Evolutionary conservation across 2,888 invertebrate species (phyloP).

Genomic region (Drosophila infuscata): DNA sequence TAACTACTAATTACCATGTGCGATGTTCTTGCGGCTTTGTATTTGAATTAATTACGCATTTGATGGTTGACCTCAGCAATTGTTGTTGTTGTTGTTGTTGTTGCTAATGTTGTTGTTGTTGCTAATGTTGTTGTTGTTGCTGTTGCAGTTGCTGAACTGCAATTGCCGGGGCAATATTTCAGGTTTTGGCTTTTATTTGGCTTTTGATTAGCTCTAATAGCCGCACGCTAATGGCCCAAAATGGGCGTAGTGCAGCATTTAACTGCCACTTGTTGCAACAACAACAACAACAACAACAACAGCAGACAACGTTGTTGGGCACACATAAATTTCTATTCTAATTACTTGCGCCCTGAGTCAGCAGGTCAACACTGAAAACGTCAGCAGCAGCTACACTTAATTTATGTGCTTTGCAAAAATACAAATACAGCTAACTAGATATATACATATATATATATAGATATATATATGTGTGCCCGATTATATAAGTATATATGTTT

Average conservation of each 20-base stretch:
- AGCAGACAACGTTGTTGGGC: slow-evolving; percentile 12
- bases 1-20: slow-evolving; percentile 52
- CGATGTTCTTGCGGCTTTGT: slow-evolving; percentile 58
- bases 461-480: background rate
- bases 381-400: slow-evolving; percentile 49
- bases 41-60: slow-evolving; percentile 76
- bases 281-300: slow-evolving; percentile 31
- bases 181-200: slow-evolving; percentile 67
- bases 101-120: slow-evolving; percentile 10
- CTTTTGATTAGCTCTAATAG: slow-evolving; percentile 79
- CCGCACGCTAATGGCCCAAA: slow-evolving; percentile 39
- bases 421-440: background rate
- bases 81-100: slow-evolving; percentile 29
- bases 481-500: slow-evolving; percentile 3
- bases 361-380: slow-evolving; percentile 38
- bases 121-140: slow-evolving; percentile 20
- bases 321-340: slow-evolving; percentile 72
- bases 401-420: slow-evolving; percentile 62
- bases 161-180: slow-evolving; percentile 50
- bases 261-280: slow-evolving; percentile 59
- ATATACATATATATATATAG: slow-evolving; percentile 17
- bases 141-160: slow-evolving; percentile 21
- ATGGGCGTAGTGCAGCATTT: slow-evolving; percentile 22
- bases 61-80: slow-evolving; percentile 57
- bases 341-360: slow-evolving; percentile 66